Conservation (phyloP, 2,888 invertebrate genomes). For the Elmis aenea region DNA sequence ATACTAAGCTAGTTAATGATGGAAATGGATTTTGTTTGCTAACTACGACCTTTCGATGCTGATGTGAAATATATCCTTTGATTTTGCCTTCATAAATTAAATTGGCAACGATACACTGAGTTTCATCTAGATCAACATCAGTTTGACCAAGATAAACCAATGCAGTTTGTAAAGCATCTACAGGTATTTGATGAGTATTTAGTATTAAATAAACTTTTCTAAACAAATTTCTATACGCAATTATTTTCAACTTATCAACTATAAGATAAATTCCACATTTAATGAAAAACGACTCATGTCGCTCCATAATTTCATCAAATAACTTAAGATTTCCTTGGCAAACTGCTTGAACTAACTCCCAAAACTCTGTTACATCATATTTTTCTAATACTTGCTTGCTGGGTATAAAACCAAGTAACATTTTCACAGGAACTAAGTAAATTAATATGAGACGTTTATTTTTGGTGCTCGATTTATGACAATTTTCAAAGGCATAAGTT, state of each 20-base stretch:
- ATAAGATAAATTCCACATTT: constrained; percentile 96
- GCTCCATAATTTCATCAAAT: constrained; percentile 78
- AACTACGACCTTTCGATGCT: constrained; percentile 94
- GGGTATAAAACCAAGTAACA: constrained; percentile 96
- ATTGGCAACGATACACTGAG: constrained; percentile 94
- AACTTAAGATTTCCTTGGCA: constrained; percentile 83
- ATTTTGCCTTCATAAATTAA: constrained; percentile 95
- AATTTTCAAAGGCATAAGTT: constrained; percentile 88
- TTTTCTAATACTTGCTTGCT: constrained; percentile 72
- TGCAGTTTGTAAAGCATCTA: constrained; percentile 77
- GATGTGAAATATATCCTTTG: constrained; percentile 96
- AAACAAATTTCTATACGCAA: constrained; percentile 93
- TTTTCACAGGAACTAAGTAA: constrained; percentile 94
- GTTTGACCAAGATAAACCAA: constrained; percentile 74
- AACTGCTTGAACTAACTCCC: constrained; percentile 82
- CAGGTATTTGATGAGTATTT: constrained; percentile 82
- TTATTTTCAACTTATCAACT: constrained; percentile 91
- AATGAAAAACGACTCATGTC: constrained; percentile 89
- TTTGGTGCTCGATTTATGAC: constrained; percentile 71
- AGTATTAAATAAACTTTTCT: constrained; percentile 80
- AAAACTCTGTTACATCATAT: constrained; percentile 87
- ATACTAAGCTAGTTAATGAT: constrained; percentile 59
- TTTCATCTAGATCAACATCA: constrained; percentile 89
- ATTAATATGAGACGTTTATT: constrained; percentile 92
- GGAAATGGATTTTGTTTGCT: constrained; percentile 98